Percentiles rank a stretch among this genome's conserved stretches.
Conservation (phyloP, 2,113 vertebrate species). For the Ifrita kowaldi region DNA sequence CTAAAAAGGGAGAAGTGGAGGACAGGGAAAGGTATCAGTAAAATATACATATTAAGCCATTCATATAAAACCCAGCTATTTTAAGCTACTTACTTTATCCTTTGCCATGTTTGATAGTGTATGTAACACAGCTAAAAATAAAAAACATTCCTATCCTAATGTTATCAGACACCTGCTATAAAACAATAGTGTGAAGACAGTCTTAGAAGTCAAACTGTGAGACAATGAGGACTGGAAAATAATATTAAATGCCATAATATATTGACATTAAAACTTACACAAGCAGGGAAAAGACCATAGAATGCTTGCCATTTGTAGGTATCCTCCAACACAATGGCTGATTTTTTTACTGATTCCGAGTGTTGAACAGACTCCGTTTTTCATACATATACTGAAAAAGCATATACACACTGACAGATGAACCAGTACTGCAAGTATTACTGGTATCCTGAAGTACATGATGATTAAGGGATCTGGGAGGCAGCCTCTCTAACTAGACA, state of each 20-base stretch:
- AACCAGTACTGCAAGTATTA: neutral
- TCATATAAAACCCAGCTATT: neutral
- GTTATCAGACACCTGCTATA: neutral
- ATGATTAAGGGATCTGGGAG: neutral
- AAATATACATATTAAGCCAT: neutral
- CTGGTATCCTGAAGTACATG: neutral
- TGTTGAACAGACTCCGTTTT: neutral
- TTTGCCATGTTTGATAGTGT: neutral
- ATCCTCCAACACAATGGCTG: neutral
- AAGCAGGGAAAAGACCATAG: neutral
- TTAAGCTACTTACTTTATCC: neutral
- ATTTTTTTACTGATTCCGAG: neutral
- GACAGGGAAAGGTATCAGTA: neutral
- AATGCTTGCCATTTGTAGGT: neutral
- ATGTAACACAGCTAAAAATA: neutral
- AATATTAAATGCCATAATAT: neutral
- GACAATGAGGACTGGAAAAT: neutral
- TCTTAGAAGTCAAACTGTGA: neutral
- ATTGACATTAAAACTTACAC: neutral
- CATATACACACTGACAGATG: neutral
- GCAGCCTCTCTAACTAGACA: neutral
- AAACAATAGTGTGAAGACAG: neutral
- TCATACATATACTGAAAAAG: neutral
- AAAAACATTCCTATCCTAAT: neutral
- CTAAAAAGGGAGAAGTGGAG: constrained; percentile 60